Percentiles rank a stretch among this genome's conserved stretches.
These are phyloP conservation scores for Falco biarmicus DNA, from an alignment of 2,797 vertebrate species.

Conservation along the genomic window DNA sequence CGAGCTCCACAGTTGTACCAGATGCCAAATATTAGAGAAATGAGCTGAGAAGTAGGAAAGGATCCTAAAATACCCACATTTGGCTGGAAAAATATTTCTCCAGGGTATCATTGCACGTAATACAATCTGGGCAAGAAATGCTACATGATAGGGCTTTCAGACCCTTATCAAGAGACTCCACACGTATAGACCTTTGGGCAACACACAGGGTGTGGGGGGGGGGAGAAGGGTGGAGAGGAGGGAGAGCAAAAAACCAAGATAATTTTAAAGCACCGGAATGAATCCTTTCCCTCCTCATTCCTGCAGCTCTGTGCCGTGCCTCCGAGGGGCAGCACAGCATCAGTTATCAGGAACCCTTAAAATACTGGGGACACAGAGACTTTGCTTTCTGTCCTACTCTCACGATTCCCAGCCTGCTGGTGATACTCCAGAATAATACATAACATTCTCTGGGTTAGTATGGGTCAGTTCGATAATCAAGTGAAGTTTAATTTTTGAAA, in stretches of 20 bases:
- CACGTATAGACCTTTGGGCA: not conserved
- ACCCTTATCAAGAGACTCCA: not conserved
- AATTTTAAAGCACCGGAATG: not conserved
- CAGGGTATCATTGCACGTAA: too few species aligned
- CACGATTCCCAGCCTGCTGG: not conserved
- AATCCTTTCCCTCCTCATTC: not conserved
- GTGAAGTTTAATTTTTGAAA: conserved; percentile 32
- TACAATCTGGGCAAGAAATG: not conserved
- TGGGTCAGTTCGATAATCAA: not conserved
- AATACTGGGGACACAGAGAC: not conserved
- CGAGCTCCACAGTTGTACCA: not conserved
- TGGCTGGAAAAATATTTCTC: not conserved
- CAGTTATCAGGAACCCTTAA: not conserved
- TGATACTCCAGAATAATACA: not conserved
- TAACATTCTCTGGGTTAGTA: not conserved
- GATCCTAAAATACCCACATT: not conserved
- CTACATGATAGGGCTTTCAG: not conserved
- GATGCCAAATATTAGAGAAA: not conserved
- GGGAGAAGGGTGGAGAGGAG: not conserved
- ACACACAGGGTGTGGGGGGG: not conserved
- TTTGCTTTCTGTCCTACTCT: not conserved
- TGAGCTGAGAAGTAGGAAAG: not conserved
- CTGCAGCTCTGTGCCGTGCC: conserved; percentile 9
- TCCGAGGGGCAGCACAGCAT: conserved; percentile 42
- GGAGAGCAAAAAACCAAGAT: not conserved